A percentile compares a stretch with the other conserved stretches of the same genome.
Evolutionary conservation across 2,113 vertebrate genomes (phyloP).

Genomic region (Phalacrocorax brasilianus): DNA sequence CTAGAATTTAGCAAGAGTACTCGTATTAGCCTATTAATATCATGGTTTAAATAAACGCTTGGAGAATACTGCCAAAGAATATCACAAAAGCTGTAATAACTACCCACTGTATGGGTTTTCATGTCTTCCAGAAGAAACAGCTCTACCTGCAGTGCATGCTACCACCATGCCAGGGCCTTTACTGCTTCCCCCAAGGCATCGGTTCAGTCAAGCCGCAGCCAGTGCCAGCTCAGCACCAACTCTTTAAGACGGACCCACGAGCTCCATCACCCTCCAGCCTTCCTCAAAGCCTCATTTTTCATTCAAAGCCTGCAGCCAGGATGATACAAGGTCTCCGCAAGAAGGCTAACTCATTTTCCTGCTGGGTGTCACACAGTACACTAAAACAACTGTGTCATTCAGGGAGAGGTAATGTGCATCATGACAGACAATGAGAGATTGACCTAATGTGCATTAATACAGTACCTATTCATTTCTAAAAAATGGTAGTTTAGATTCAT

Average conservation of each 20-base stretch:
- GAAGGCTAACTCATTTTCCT: not conserved
- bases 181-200: rapidly evolving
- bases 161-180: not conserved
- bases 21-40: not conserved
- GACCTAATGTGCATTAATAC: not conserved
- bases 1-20: not conserved
- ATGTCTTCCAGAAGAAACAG: not conserved
- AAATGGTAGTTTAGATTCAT: not conserved
- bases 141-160: rapidly evolving
- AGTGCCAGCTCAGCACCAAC: not conserved
- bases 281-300: not conserved
- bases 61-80: not conserved
- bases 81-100: not conserved
- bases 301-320: not conserved
- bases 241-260: rapidly evolving
- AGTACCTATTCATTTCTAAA: not conserved
- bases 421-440: not conserved
- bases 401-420: not conserved
- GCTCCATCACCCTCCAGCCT: not conserved
- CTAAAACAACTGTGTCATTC: not conserved
- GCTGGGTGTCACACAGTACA: not conserved
- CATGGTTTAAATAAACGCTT: not conserved
- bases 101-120: not conserved
- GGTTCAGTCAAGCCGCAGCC: rapidly evolving
- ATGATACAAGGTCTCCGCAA: not conserved